phyloP scores from a whole-genome alignment of 2,888 invertebrate genomes.

The Theretra japonica region DNA sequence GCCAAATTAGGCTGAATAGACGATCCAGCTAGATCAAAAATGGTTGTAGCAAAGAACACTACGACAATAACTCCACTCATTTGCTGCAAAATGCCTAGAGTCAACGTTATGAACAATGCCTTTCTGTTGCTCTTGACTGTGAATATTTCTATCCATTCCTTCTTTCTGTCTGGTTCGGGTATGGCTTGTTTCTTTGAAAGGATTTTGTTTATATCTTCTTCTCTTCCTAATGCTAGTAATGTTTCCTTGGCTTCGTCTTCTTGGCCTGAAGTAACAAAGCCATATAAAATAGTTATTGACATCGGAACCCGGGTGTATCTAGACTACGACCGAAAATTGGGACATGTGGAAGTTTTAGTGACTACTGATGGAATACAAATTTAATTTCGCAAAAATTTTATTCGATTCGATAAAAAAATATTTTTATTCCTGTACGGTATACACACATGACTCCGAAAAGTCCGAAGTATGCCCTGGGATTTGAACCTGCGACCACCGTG shows the following conservation, averaged over 20 bases:
- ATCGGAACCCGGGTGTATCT: too few species aligned
- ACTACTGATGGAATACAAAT: too few species aligned
- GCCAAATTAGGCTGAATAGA: conserved; percentile 54
- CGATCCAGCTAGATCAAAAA: conserved; percentile 58
- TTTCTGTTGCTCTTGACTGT: conserved; percentile 53
- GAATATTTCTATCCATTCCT: conserved; percentile 55
- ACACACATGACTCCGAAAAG: too few species aligned
- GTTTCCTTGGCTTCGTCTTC: conserved; percentile 46
- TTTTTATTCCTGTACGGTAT: too few species aligned
- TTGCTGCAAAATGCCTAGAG: conserved; percentile 53
- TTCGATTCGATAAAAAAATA: too few species aligned
- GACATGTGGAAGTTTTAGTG: too few species aligned
- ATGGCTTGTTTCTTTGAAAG: conserved; percentile 42
- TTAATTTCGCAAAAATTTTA: too few species aligned
- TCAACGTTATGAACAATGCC: conserved; percentile 53
- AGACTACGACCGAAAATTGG: too few species aligned
- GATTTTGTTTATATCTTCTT: conserved; percentile 50
- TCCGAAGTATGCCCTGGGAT: too few species aligned
- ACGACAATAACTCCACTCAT: conserved; percentile 57
- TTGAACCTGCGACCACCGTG: too few species aligned
- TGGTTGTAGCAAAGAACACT: conserved; percentile 53
- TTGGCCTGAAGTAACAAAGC: conserved; percentile 46
- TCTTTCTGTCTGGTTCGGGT: conserved; percentile 34
- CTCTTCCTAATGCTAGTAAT: conserved; percentile 53
- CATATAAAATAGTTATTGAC: background rate